Percentiles rank a stretch among this genome's conserved stretches.
Conservation (phyloP, 2,797 vertebrate genomes). For the Nyctalus aviator region DNA sequence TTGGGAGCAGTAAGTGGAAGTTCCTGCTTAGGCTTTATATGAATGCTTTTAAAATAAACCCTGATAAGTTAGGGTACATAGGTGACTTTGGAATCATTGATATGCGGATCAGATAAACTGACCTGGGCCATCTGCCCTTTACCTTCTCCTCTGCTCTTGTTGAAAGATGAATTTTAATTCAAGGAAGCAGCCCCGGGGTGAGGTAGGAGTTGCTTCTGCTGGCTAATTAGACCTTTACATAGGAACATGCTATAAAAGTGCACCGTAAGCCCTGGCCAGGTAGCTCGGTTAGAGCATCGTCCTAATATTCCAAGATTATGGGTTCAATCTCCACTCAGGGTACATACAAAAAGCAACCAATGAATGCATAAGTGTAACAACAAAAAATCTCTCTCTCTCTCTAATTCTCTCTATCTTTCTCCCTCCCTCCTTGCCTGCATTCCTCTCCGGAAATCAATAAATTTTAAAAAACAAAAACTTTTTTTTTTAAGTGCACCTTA, state of each 20-base stretch:
- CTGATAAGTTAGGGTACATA: not conserved
- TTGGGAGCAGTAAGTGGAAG: not conserved
- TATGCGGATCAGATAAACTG: not conserved
- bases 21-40: not conserved
- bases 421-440: no score
- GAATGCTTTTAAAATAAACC: slow-evolving; percentile 3
- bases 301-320: not conserved
- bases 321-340: not conserved
- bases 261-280: not conserved
- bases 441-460: not conserved
- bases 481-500: not conserved
- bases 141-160: not conserved
- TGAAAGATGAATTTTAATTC: not conserved
- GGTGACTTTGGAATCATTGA: not conserved
- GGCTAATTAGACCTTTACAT: not conserved
- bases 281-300: not conserved
- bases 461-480: no score
- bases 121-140: not conserved
- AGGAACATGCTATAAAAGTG: not conserved
- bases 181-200: no score
- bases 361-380: not conserved
- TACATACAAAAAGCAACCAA: not conserved
- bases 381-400: not conserved
- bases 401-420: not conserved
- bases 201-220: not conserved